Percentiles rank a stretch among this genome's conserved stretches.
These are phyloP conservation scores for Hapalemur alaotrensis DNA, from an alignment of 2,797 vertebrate species.

Conservation along the genomic window DNA sequence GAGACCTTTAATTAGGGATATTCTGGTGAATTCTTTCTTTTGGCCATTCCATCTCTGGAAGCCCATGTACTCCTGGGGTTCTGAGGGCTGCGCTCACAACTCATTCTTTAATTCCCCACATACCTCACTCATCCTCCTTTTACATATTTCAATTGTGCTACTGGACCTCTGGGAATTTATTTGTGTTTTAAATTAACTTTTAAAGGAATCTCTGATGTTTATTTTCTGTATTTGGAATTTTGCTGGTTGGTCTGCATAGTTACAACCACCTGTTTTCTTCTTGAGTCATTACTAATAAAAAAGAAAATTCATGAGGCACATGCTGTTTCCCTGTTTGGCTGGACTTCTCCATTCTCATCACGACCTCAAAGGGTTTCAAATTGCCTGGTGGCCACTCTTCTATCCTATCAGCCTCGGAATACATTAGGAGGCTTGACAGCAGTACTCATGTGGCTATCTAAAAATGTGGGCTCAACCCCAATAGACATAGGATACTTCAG, in stretches of 20 bases:
- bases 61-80: not conserved
- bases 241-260: not conserved
- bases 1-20: not conserved
- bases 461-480: not conserved
- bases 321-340: not conserved
- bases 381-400: not conserved
- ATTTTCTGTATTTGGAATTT: conserved; percentile 43
- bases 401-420: not conserved
- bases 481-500: not conserved
- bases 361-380: not conserved
- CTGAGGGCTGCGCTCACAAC: not conserved
- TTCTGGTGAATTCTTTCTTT: not conserved
- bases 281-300: conserved; percentile 45
- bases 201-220: conserved; percentile 27
- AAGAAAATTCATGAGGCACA: conserved; percentile 1
- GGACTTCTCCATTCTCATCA: not conserved
- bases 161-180: conserved; percentile 6
- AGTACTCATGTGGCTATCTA: not conserved
- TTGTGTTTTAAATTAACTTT: conserved; percentile 37
- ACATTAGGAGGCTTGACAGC: not conserved
- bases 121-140: not conserved
- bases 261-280: conserved; percentile 37
- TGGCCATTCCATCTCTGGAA: not conserved
- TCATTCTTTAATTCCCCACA: not conserved
- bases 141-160: not conserved